phyloP scores from a whole-genome alignment of 2,797 vertebrate genomes.

The Xiphorhynchus erythropygius region DNA sequence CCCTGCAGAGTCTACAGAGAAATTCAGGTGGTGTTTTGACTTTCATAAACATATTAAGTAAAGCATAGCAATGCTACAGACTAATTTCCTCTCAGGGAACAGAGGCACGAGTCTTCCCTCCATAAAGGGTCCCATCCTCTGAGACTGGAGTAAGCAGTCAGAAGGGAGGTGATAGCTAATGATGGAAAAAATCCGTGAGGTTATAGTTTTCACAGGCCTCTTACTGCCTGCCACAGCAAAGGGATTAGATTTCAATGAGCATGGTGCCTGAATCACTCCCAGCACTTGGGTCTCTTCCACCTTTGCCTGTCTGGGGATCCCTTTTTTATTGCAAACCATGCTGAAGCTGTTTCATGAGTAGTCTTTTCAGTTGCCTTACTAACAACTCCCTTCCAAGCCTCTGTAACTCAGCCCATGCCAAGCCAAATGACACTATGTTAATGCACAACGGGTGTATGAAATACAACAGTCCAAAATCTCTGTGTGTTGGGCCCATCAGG shows the following conservation, averaged over 20 bases:
- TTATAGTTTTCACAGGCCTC: slow-evolving; percentile 35
- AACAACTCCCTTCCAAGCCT: neutral
- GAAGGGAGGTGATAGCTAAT: slow-evolving; percentile 10
- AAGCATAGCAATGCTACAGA: neutral
- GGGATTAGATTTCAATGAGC: slow-evolving; percentile 26
- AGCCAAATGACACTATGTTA: neutral
- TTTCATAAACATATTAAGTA: slow-evolving; percentile 12
- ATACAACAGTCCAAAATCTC: neutral
- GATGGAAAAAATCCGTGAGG: slow-evolving; percentile 33
- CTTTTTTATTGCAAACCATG: slow-evolving; percentile 7
- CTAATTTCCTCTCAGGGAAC: slow-evolving; percentile 19
- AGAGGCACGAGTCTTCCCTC: neutral
- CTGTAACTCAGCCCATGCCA: neutral
- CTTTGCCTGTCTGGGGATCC: neutral
- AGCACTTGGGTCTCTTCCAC: neutral
- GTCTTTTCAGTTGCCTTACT: slow-evolving; percentile 6
- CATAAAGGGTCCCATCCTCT: neutral
- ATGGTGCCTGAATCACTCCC: slow-evolving; percentile 5
- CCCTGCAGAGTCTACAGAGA: slow-evolving; percentile 8
- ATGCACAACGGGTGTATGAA: neutral
- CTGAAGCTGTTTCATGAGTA: neutral
- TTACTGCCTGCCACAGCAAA: neutral
- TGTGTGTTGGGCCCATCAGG: neutral
- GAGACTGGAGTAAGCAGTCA: neutral
- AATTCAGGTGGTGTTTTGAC: slow-evolving; percentile 22